Percentiles rank a stretch among this genome's conserved stretches.
phyloP scores from a whole-genome alignment of 1,140 invertebrate species.

The Pseudomyrmex flavicornis region DNA sequence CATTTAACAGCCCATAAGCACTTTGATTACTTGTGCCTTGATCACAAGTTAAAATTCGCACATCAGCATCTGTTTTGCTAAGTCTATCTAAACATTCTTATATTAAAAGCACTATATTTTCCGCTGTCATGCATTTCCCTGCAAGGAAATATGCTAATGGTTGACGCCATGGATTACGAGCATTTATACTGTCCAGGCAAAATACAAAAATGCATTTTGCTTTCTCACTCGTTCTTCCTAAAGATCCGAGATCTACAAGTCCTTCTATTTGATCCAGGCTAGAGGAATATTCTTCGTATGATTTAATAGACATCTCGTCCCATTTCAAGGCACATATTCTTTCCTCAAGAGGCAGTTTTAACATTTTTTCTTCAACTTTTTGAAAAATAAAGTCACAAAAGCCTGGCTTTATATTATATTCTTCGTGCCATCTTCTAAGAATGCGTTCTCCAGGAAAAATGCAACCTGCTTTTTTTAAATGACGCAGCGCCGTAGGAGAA shows the following conservation, averaged over 20 bases:
- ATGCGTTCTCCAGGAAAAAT: no score
- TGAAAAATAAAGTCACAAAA: no score
- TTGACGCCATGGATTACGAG: no score
- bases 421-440: no score
- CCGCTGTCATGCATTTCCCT: no score
- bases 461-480: neutral
- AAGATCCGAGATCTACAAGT: neutral
- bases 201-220: slow-evolving; percentile 9
- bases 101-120: no score
- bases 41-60: neutral
- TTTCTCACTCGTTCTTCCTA: neutral
- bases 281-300: neutral
- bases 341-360: no score
- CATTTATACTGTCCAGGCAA: neutral
- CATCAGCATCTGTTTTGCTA: neutral
- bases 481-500: neutral
- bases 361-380: no score
- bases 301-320: slow-evolving; percentile 13
- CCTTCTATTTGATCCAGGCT: slow-evolving; percentile 2
- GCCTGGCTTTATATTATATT: no score
- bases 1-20: neutral
- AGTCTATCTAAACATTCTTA: no score
- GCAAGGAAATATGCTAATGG: no score
- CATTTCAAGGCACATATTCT: no score
- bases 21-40: neutral